Base-by-base conservation (phyloP, 2,113 vertebrate species). In the chimpanzee (Pan troglodytes) region DNA sequence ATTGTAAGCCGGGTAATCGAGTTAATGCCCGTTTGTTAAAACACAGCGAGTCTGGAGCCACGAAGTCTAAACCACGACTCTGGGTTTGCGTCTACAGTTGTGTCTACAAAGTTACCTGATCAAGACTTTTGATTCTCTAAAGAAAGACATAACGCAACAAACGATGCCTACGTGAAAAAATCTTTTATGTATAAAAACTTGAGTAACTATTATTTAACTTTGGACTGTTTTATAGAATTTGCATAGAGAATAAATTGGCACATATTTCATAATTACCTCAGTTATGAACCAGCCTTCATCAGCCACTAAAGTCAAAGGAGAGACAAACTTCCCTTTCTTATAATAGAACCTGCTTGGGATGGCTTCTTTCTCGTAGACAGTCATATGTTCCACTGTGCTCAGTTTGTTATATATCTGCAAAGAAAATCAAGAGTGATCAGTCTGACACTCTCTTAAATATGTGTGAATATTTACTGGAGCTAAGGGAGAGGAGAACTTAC, bases 251-350 rank as follows among this genome's bases (percentile, higher is more conserved):
- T 9, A 22, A 23, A 22, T 23, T 52, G 67, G 40, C 13, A 13
- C 7, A 0, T 22, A 23, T 55, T 88, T 79, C 52, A 68, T 67
- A 64, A 64, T 98, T 98, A 99, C 99, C 99, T 99, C 98, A 23
- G 95, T 94, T 95, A 99, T 99, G 73, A 99, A 99, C 99, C 99
- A 99, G 83, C 99, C 99, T 59, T 99, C 90, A 2, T 99, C 99
- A 0, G 99, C 99, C 97, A 99, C 99, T 0, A 99, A 98, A 1
- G 99, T 99, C 95, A 99, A 96, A 0, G 99, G 99, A 57, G 99
- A 98, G 30, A 99, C 99, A 96, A 99, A 99, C 98, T 98, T 99
- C 27, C 99, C 99, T 50, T 98, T 98, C 98, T 98, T 99, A 91
- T 99, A 99, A 96, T 99, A 98, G 98, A 99, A 99, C 12, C 99